Conservation (phyloP, 2,888 invertebrate genomes). For the Lithophane ornitopus region DNA sequence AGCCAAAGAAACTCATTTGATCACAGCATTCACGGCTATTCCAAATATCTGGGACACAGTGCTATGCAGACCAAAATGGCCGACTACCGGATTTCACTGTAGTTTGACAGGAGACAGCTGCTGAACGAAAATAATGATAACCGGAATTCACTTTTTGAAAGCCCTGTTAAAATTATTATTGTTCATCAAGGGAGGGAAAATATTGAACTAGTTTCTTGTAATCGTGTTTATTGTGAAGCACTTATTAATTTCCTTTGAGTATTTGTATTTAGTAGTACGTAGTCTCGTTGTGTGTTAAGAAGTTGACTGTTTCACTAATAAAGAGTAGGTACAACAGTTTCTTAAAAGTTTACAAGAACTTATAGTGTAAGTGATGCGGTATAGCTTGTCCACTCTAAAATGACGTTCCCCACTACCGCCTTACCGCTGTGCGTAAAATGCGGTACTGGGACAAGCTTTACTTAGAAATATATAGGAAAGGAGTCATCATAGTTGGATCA, state of each 20-base stretch:
- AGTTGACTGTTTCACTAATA: neutral
- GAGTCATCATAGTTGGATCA: neutral
- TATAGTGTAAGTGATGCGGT: neutral
- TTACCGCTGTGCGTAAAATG: no score
- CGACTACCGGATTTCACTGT: slow-evolving; percentile 36
- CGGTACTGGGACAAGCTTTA: no score
- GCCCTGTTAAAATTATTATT: slow-evolving; percentile 1
- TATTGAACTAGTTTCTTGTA: slow-evolving; percentile 15
- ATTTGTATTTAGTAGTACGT: neutral
- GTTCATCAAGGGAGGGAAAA: neutral
- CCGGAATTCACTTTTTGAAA: slow-evolving; percentile 39
- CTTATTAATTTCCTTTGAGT: neutral
- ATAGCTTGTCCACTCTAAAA: no score
- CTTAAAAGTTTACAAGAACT: neutral
- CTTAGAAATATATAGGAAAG: neutral
- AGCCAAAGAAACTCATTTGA: slow-evolving; percentile 19
- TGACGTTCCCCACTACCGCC: no score
- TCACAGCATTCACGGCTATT: slow-evolving; percentile 28
- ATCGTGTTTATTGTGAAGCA: neutral
- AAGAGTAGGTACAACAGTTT: neutral
- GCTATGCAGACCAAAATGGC: slow-evolving; percentile 45
- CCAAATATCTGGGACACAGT: slow-evolving; percentile 47
- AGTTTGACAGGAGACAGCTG: slow-evolving; percentile 51
- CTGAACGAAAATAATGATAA: slow-evolving; percentile 39
- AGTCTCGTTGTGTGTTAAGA: neutral